Base-by-base conservation (phyloP, 1,140 invertebrate species). In the Drosophila baimaii region DNA sequence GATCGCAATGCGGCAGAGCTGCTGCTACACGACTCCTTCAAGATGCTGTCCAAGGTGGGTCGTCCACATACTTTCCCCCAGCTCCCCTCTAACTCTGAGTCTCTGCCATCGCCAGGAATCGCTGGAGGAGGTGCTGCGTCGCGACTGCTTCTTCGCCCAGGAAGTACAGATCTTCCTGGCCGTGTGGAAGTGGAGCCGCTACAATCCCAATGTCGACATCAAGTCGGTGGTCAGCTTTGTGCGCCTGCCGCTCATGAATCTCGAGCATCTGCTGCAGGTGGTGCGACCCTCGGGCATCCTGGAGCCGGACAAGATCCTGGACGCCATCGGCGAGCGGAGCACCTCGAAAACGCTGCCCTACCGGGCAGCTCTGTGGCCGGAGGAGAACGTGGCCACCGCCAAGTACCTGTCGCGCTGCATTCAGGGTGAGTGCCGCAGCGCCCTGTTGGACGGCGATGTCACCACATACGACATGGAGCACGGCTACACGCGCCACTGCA, bases 131-230 rank as follows among this genome's bases (percentile, higher is more conserved):
- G 93, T 99, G n/a, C 94, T 99, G 37, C 94, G 95, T 51, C 93
- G 98, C 54, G 97, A 99, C 93, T 99, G 98, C 1, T 99, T 99
- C 93, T 99, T 97, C 93, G 98, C 97, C 0, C 95, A 96, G 5
- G 98, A 99, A 93, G 96, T 98, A 25, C 96, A 99, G 81, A 99
- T 99, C 71, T 99, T 99, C 92, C 93, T 95, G 80, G 96, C 97
- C 8, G 96, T 99, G 3, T 94, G 94, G 85, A 94, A 94, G 51
- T 99, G 98, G 98, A 96, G 96, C 66, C 95, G 94, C 89, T 93
- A 95, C 79, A 95, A 99, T 94, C 93, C 95, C 89, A 94, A 94
- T 74, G 79, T 94, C 25, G 95, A 96, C 77, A 89, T 93, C 2
- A 93, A 93, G 78, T 84, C 90, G 10, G 93, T 93, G 12, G 93